A percentile compares a stretch with the other conserved stretches of the same genome.
Conservation (phyloP, 2,113 vertebrate species). For the Seriola rivoliana region DNA sequence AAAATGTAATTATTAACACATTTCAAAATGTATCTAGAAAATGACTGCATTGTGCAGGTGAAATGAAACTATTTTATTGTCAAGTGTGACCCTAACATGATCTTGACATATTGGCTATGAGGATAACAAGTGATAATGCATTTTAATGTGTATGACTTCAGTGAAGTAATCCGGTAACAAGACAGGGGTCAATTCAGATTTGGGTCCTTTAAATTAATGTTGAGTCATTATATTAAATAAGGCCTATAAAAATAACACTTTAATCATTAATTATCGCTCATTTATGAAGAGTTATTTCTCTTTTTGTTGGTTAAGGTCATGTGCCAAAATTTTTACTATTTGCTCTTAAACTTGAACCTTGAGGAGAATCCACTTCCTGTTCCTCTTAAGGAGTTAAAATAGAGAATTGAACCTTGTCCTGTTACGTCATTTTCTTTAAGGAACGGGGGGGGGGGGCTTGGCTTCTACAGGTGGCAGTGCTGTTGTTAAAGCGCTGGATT, state of each 20-base stretch:
- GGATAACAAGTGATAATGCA: conserved; percentile 25
- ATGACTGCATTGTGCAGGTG: conserved; percentile 3
- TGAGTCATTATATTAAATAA: conserved; percentile 45
- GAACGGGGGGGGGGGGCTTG: conserved; percentile 29
- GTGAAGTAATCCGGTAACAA: conserved; percentile 60
- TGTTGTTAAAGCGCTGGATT: conserved; percentile 79
- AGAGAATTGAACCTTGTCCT: conserved; percentile 61
- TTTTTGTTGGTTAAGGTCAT: conserved; percentile 19
- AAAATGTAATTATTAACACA: conserved; percentile 10
- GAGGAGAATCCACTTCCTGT: conserved; percentile 8
- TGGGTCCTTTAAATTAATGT: conserved; percentile 5
- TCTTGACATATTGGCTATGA: background rate
- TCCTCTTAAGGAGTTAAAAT: conserved; percentile 34
- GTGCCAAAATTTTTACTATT: conserved; percentile 4
- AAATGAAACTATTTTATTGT: conserved; percentile 3
- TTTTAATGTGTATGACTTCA: conserved; percentile 59
- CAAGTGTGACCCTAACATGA: background rate
- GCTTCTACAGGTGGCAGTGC: conserved; percentile 69
- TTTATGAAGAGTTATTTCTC: conserved; percentile 22
- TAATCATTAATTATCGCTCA: conserved; percentile 13
- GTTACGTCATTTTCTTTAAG: conserved; percentile 55
- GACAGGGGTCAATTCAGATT: conserved; percentile 67
- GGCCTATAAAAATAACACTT: conserved; percentile 26
- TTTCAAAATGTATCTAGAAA: conserved; percentile 14
- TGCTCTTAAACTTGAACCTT: conserved; percentile 24